A percentile compares a stretch with the other conserved stretches of the same genome.
Evolutionary conservation across 2,797 vertebrate genomes (phyloP).

Genomic region (Rhynchonycteris naso): DNA sequence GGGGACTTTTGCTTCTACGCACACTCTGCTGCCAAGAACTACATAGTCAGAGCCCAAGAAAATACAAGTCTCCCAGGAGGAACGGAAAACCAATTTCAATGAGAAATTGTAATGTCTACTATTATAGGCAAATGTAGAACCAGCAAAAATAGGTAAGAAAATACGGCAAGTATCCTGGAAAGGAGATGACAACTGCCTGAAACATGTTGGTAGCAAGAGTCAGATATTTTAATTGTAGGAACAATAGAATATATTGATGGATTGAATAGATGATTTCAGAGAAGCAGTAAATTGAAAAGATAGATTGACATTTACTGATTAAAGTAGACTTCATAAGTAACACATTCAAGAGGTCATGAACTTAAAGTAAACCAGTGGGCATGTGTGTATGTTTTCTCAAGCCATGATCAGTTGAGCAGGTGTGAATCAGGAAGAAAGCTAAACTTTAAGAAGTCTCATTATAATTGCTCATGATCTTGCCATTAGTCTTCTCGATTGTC

Average conservation of each 20-base stretch:
- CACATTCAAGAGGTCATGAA: neutral
- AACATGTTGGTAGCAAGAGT: neutral
- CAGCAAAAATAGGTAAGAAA: neutral
- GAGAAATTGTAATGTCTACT: neutral
- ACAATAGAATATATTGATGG: neutral
- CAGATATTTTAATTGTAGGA: neutral
- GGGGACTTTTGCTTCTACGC: neutral
- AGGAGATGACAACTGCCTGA: neutral
- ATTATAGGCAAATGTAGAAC: neutral
- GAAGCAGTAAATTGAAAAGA: neutral
- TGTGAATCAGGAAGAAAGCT: neutral
- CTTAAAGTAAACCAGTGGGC: neutral
- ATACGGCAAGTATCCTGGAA: neutral
- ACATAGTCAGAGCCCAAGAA: neutral
- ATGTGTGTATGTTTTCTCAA: neutral
- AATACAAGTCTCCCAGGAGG: neutral
- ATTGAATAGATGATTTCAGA: neutral
- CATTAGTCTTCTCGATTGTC: neutral
- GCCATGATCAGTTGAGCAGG: neutral
- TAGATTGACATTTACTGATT: neutral
- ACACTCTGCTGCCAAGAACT: neutral
- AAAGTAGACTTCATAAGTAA: neutral
- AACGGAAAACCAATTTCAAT: neutral
- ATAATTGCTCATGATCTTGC: neutral
- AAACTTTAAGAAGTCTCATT: neutral